Evolutionary conservation across 2,113 vertebrate genomes (phyloP).

Genomic region (Bagarius yarrelli): DNA sequence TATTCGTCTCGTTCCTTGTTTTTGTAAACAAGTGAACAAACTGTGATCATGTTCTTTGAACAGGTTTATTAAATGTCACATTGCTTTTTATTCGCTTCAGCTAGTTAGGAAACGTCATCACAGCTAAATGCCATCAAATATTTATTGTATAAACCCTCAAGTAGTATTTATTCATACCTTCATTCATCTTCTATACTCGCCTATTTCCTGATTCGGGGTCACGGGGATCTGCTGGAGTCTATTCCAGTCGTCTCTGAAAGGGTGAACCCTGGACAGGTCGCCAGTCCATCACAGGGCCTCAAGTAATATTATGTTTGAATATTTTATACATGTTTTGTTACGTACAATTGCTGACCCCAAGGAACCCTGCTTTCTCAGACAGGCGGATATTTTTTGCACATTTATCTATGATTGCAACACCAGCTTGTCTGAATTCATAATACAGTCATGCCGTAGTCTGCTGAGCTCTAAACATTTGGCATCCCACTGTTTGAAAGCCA

Average conservation of each 20-base stretch:
- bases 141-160: neutral
- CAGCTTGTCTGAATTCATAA: neutral
- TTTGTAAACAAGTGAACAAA: neutral
- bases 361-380: neutral
- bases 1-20: neutral
- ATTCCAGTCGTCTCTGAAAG: too few species aligned
- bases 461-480: neutral
- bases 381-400: neutral
- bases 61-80: neutral
- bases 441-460: neutral
- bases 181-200: too few species aligned
- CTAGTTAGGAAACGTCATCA: neutral
- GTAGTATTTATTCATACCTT: neutral
- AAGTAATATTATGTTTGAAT: neutral
- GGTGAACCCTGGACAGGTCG: too few species aligned
- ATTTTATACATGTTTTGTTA: constrained; percentile 2
- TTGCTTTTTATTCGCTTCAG: too few species aligned
- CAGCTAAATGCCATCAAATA: neutral
- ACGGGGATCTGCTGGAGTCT: too few species aligned
- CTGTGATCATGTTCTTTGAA: neutral
- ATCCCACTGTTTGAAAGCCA: neutral
- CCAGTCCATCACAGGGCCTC: too few species aligned
- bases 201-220: too few species aligned
- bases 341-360: neutral
- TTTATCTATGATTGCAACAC: neutral